phyloP scores from a whole-genome alignment of 2,888 invertebrate genomes.

The Campoletis raptor region DNA sequence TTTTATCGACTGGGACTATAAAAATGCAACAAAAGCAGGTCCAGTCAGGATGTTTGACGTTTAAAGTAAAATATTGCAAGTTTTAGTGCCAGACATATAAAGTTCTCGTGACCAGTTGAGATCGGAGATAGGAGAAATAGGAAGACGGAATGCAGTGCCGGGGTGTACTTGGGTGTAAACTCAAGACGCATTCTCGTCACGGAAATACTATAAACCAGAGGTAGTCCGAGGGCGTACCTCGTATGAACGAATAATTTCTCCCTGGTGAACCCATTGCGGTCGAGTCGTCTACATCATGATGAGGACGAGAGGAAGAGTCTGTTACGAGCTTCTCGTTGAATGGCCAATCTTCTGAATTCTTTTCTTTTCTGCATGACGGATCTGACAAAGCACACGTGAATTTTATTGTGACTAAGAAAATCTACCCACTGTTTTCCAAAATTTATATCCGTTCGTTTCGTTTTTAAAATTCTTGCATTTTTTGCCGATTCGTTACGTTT shows the following conservation, averaged over 20 bases:
- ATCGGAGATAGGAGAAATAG: slow-evolving; percentile 51
- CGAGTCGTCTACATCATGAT: slow-evolving; percentile 63
- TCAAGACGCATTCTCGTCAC: slow-evolving; percentile 73
- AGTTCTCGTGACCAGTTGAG: slow-evolving; percentile 39
- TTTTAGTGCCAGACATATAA: slow-evolving; percentile 49
- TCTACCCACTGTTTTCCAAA: not conserved
- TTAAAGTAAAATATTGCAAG: slow-evolving; percentile 42
- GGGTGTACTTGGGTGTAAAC: slow-evolving; percentile 53
- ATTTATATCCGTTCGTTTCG: slow-evolving; percentile 3
- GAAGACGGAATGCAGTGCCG: slow-evolving; percentile 37
- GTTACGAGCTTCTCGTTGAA: slow-evolving; percentile 37
- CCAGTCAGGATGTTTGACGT: slow-evolving; percentile 44
- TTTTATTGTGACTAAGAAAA: slow-evolving; percentile 14
- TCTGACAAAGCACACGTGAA: slow-evolving; percentile 11
- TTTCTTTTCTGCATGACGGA: slow-evolving; percentile 20
- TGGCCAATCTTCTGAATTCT: slow-evolving; percentile 12
- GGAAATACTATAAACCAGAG: slow-evolving; percentile 74
- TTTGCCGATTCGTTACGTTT: not conserved
- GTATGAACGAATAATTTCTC: slow-evolving; percentile 65
- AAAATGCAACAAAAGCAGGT: slow-evolving; percentile 16
- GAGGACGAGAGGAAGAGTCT: slow-evolving; percentile 49
- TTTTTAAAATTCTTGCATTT: not conserved
- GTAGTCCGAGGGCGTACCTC: slow-evolving; percentile 59
- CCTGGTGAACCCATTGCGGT: slow-evolving; percentile 56
- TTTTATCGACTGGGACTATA: slow-evolving; percentile 19